Percentiles rank a stretch among this genome's conserved stretches.
Conservation (phyloP, 2,113 vertebrate species). For the Ctenomys sociabilis region DNA sequence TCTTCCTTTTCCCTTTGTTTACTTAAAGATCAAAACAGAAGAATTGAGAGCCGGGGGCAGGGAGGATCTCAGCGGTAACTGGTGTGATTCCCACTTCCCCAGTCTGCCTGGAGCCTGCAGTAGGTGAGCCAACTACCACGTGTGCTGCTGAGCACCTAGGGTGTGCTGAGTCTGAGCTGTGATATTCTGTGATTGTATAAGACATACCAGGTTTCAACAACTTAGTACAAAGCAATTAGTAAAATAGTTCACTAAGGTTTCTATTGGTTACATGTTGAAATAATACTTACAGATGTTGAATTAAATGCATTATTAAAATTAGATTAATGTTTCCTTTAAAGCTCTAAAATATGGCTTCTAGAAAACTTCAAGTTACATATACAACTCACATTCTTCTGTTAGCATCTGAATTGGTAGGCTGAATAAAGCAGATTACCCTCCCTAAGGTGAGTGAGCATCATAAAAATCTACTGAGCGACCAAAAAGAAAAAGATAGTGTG, state of each 20-base stretch:
- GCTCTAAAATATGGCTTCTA: background rate
- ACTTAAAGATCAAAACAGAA: constrained; percentile 13
- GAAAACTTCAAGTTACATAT: background rate
- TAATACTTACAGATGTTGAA: background rate
- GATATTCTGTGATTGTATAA: background rate
- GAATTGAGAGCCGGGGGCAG: background rate
- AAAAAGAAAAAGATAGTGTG: background rate
- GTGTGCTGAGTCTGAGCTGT: background rate
- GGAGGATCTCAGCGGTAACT: background rate
- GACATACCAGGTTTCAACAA: background rate
- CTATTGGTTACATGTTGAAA: background rate
- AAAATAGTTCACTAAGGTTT: background rate
- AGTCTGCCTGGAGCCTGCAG: background rate
- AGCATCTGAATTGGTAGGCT: background rate
- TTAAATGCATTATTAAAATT: constrained; percentile 33
- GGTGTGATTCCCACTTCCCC: background rate
- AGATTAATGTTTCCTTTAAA: constrained; percentile 13
- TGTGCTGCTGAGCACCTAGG: background rate
- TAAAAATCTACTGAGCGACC: background rate
- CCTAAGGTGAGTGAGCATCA: background rate
- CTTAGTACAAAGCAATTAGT: background rate
- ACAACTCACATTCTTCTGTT: background rate
- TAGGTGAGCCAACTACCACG: too few species aligned
- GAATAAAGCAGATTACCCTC: background rate
- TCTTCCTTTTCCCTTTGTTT: constrained; percentile 16